A percentile compares a stretch with the other conserved stretches of the same genome.
Evolutionary conservation across 2,113 vertebrate genomes (phyloP).

Genomic region (Etia nguti): DNA sequence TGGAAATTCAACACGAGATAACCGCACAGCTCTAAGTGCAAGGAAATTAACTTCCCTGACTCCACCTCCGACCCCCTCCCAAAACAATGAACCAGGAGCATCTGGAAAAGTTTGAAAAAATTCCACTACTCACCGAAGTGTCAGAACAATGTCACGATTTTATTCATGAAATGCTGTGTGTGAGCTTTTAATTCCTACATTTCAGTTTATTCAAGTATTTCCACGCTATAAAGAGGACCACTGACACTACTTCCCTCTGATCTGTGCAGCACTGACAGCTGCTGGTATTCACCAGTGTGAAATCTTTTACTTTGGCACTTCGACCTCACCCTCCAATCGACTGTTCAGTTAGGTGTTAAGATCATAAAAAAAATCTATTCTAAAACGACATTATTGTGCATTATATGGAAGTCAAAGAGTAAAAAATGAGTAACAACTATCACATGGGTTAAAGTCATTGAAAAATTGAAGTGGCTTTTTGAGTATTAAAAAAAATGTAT

Average conservation of each 20-base stretch:
- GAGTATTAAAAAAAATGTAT: not conserved
- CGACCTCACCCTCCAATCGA: not conserved
- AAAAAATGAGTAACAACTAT: not conserved
- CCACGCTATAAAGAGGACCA: not conserved
- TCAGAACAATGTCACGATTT: not conserved
- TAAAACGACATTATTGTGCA: not conserved
- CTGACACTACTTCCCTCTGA: not conserved
- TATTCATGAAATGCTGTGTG: not conserved
- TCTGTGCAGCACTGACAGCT: not conserved
- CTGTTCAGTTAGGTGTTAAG: not conserved
- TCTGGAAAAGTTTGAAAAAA: conserved; percentile 18
- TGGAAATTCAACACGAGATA: conserved; percentile 59
- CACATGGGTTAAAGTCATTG: not conserved
- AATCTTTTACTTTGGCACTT: not conserved
- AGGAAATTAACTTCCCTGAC: conserved; percentile 64
- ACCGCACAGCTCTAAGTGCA: conserved; percentile 26
- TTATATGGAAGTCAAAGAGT: not conserved
- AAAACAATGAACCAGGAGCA: conserved; percentile 62
- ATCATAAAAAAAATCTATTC: not conserved
- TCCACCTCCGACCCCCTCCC: conserved; percentile 44
- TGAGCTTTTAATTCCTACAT: not conserved
- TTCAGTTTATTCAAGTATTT: not conserved
- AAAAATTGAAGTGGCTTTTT: not conserved
- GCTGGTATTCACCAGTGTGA: not conserved
- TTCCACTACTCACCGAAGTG: not conserved